Base-by-base conservation (phyloP, 1,140 invertebrate species). In the Lepidostoma basale region DNA sequence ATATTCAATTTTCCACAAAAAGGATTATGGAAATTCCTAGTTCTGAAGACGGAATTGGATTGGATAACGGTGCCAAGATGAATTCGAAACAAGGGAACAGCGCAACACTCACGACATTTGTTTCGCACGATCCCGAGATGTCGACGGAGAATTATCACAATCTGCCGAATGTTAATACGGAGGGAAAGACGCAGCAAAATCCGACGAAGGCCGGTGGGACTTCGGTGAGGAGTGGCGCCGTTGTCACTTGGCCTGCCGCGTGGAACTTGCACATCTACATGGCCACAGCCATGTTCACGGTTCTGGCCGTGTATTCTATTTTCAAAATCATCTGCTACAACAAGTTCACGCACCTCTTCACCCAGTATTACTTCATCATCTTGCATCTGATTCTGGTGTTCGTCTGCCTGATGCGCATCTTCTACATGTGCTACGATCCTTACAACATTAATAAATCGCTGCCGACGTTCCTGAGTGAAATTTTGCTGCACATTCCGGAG, bases 201-300 rank as follows among this genome's bases (percentile, higher is more conserved):
- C 77, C 82, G 60, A 49, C 76, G 0, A 83, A 83, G 65, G 36
- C 36, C 4, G 78, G 71, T 33, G 77, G 73, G 25, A 78, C 75
- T 3, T 76, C 77, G 0, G 74, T 82, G 62, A 75, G 78, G 16
- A 67, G 56, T 42, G n/a, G 26, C 4, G 72, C 76, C 1, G 82
- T 83, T 62, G 83, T 81, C 10, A 89, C 88, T 0, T 92, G 90
- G 89, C 86, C 88, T 0, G 88, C 93, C 72, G 92, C 92, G 1
- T 96, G 93, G 94, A 92, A 93, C 70, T 84, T 96, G 10, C 93
- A 96, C 75, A 90, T 96, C 0, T 96, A 96, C 81, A 77, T 92
- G 9, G 90, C 91, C 0, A 93, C 92, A 0, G 87, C 90, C 10
- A 84, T 93, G 72, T 96, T 95, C 75, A 89, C 91, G 0, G 78